phyloP scores from a whole-genome alignment of 2,113 vertebrate genomes.

The Cyanoliseus patagonus region DNA sequence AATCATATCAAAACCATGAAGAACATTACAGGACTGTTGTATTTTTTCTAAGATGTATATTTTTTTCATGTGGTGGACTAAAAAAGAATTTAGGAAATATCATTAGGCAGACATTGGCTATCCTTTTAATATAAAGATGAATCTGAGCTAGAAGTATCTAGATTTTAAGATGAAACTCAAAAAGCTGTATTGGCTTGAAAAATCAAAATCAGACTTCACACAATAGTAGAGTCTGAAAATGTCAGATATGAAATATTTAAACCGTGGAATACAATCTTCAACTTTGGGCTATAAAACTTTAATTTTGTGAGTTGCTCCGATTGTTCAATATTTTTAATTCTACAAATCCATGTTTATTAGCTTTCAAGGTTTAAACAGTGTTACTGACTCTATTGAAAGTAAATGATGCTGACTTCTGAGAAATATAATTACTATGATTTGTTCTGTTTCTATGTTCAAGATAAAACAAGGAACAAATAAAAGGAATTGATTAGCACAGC shows the following conservation, averaged over 20 bases:
- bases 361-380: conserved; percentile 79
- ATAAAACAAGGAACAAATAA: conserved; percentile 73
- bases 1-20: neutral
- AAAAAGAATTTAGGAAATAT: neutral
- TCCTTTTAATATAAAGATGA: neutral
- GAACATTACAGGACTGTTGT: neutral
- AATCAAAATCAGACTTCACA: conserved; percentile 71
- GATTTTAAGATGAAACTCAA: conserved; percentile 61
- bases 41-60: neutral
- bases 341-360: conserved; percentile 85
- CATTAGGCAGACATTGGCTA: neutral
- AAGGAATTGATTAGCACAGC: conserved; percentile 69
- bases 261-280: conserved; percentile 71
- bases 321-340: conserved; percentile 83
- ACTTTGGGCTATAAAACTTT: conserved; percentile 80
- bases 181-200: conserved; percentile 66
- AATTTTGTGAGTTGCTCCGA: conserved; percentile 77
- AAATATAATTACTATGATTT: conserved; percentile 72
- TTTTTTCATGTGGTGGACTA: neutral
- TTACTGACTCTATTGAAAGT: conserved; percentile 78
- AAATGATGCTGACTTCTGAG: conserved; percentile 74
- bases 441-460: conserved; percentile 71
- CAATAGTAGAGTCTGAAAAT: conserved; percentile 70
- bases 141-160: conserved; percentile 26
- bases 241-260: conserved; percentile 83